Evolutionary conservation across 2,113 vertebrate species (phyloP).

Genomic region (Zosterops pallidus): DNA sequence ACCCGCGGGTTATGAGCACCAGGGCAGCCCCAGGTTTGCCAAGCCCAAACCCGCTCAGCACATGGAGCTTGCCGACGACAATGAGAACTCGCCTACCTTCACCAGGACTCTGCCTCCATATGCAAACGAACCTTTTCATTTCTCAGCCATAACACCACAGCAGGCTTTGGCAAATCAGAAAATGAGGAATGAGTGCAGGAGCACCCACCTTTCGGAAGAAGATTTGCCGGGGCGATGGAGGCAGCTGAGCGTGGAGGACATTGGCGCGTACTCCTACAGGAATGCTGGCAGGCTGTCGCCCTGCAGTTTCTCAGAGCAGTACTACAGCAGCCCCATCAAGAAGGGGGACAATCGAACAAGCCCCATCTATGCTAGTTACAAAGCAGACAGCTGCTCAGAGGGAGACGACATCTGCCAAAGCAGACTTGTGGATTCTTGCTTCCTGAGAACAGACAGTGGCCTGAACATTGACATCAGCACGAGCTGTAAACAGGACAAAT

Average conservation of each 20-base stretch:
- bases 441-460: slow-evolving; percentile 78
- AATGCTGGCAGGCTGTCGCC: slow-evolving; percentile 79
- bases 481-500: slow-evolving; percentile 78
- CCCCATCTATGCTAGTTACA: slow-evolving; percentile 82
- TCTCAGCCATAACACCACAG: slow-evolving; percentile 79
- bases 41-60: slow-evolving; percentile 83
- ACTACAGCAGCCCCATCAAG: slow-evolving; percentile 82
- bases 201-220: slow-evolving; percentile 76
- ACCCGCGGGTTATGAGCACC: slow-evolving; percentile 77
- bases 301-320: slow-evolving; percentile 86
- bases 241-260: slow-evolving; percentile 88
- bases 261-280: slow-evolving; percentile 84
- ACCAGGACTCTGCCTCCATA: slow-evolving; percentile 82
- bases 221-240: slow-evolving; percentile 84
- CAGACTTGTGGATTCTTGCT: slow-evolving; percentile 82
- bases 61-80: slow-evolving; percentile 78
- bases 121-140: slow-evolving; percentile 85
- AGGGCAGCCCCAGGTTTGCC: slow-evolving; percentile 77
- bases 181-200: slow-evolving; percentile 84
- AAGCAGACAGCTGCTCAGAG: slow-evolving; percentile 87
- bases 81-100: slow-evolving; percentile 76
- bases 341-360: slow-evolving; percentile 77
- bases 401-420: slow-evolving; percentile 86
- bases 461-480: slow-evolving; percentile 81
- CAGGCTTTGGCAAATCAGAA: slow-evolving; percentile 81